These are phyloP conservation scores for Ibycter americanus DNA, from an alignment of 2,797 vertebrate species.

Conservation along the genomic window DNA sequence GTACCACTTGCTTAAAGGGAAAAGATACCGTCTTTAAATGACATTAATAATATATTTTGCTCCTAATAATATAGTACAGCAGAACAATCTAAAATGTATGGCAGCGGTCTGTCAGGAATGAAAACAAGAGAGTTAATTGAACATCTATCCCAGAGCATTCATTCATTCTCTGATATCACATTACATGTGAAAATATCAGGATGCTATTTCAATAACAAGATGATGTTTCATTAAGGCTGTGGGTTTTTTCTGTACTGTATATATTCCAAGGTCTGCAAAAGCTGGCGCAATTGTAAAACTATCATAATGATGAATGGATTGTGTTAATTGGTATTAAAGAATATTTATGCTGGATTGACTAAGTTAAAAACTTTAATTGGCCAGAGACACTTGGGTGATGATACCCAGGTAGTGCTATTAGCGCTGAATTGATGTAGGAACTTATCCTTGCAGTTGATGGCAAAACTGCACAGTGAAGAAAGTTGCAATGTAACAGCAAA, in stretches of 20 bases:
- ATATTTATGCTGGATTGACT: slow-evolving; percentile 65
- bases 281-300: not conserved
- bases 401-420: slow-evolving; percentile 47
- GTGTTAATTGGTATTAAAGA: slow-evolving; percentile 64
- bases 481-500: not conserved
- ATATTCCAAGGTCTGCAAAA: slow-evolving; percentile 26
- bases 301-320: slow-evolving; percentile 17
- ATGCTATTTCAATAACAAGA: not conserved
- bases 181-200: slow-evolving; percentile 14
- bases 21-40: slow-evolving; percentile 11
- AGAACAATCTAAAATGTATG: slow-evolving; percentile 9
- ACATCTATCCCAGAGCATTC: slow-evolving; percentile 37
- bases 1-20: not conserved
- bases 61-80: not conserved
- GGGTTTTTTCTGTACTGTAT: not conserved
- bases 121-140: slow-evolving; percentile 49
- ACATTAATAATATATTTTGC: not conserved
- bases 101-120: not conserved
- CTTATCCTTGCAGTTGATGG: slow-evolving; percentile 36
- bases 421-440: slow-evolving; percentile 31
- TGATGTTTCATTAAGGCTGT: not conserved
- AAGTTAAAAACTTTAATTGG: slow-evolving; percentile 70
- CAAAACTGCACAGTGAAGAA: not conserved
- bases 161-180: not conserved
- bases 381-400: slow-evolving; percentile 40